Conservation (phyloP, 2,113 vertebrate genomes). For the Ammodytes dubius region DNA sequence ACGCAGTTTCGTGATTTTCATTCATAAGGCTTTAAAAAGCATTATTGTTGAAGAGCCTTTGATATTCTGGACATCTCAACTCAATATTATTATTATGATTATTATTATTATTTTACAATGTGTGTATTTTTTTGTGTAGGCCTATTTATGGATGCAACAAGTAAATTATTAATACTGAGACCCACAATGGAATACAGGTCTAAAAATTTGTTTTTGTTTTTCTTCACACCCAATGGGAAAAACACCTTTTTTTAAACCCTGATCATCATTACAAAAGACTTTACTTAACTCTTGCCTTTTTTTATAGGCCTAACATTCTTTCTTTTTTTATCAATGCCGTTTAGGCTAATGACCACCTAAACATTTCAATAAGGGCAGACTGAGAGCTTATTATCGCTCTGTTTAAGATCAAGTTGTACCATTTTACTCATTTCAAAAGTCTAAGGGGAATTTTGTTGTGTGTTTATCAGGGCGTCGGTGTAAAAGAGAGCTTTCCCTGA, state of each 20-base stretch:
- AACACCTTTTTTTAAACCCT: neutral
- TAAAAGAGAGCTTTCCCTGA: too few relatives aligned
- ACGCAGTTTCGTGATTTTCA: neutral
- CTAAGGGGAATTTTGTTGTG: neutral
- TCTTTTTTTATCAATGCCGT: neutral
- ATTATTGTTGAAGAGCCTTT: neutral
- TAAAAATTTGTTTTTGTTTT: neutral
- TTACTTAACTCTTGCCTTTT: neutral
- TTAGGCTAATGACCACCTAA: neutral
- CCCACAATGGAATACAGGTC: neutral
- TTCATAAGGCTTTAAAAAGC: neutral
- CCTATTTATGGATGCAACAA: neutral
- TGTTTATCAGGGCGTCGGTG: too few relatives aligned
- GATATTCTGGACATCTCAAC: neutral
- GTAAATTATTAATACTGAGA: neutral
- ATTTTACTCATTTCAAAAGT: neutral
- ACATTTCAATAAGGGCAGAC: neutral
- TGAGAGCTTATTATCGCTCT: neutral
- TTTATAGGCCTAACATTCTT: neutral
- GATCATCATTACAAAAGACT: neutral
- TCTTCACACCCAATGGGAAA: neutral
- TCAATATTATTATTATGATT: neutral
- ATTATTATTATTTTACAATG: neutral
- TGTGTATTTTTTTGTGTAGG: too few relatives aligned
- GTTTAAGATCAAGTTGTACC: neutral